Evolutionary conservation across 2,113 vertebrate species (phyloP).

Genomic region (Proterorhinus semilunaris): DNA sequence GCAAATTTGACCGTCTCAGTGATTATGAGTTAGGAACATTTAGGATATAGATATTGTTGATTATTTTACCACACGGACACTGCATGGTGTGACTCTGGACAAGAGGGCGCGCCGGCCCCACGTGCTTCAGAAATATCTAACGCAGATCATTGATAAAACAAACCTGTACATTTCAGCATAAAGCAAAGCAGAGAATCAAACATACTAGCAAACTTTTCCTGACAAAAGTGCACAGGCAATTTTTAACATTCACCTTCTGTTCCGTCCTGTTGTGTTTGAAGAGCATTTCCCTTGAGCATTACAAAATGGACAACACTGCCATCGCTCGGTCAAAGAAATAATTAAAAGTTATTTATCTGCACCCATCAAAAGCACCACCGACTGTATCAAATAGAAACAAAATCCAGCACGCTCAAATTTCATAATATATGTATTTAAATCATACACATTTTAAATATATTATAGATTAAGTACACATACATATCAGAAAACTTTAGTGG

Average conservation of each 20-base stretch:
- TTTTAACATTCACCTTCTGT: not conserved
- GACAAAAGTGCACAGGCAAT: not conserved
- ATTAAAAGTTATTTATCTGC: too few relatives aligned
- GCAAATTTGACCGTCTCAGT: too few relatives aligned
- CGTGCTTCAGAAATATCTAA: not conserved
- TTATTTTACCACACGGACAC: not conserved
- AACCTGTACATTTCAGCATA: not conserved
- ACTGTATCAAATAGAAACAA: not conserved
- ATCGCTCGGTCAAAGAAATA: not conserved
- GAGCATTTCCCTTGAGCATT: not conserved
- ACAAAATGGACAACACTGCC: not conserved
- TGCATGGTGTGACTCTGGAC: not conserved
- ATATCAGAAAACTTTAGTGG: slow-evolving; percentile 91
- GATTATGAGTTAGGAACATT: too few relatives aligned
- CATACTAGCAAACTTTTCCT: not conserved
- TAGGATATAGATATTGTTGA: too few relatives aligned
- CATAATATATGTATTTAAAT: slow-evolving; percentile 93
- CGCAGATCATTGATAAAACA: not conserved
- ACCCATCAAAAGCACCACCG: not conserved
- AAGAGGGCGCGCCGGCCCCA: not conserved
- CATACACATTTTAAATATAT: slow-evolving; percentile 99
- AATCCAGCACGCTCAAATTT: slow-evolving; percentile 71
- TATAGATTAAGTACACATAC: slow-evolving; percentile 96
- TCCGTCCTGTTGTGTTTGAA: not conserved
- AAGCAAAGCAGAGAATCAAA: not conserved